Conservation (phyloP, 2,888 invertebrate species). For the Megalurothrips usitatus region DNA sequence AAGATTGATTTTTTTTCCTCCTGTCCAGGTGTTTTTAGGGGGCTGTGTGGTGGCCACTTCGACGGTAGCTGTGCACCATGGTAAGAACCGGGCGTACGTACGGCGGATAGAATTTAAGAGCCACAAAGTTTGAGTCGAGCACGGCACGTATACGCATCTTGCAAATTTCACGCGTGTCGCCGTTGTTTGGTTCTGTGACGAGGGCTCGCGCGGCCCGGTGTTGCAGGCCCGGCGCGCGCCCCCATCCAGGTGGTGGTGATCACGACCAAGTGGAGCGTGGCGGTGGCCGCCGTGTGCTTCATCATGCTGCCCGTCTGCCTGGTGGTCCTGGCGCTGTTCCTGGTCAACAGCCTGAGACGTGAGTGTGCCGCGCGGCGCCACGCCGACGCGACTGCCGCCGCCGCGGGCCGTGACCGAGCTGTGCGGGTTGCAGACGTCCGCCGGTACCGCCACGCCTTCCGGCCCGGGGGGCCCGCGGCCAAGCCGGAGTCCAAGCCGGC, state of each 20-base stretch:
- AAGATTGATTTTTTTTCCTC: background rate
- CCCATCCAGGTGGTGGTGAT: background rate
- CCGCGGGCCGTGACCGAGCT: background rate
- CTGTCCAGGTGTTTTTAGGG: background rate
- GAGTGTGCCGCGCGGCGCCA: background rate
- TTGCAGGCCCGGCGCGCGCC: background rate
- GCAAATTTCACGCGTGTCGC: background rate
- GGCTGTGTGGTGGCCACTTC: background rate
- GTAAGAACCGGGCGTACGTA: background rate
- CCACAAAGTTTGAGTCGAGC: background rate
- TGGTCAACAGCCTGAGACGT: background rate
- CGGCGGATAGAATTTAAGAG: background rate
- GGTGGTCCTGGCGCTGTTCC: background rate
- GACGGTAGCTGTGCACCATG: background rate
- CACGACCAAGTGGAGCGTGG: background rate
- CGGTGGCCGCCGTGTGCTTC: background rate
- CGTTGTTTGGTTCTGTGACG: background rate
- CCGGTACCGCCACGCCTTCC: background rate
- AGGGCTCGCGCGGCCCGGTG: background rate
- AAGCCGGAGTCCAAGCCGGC: background rate
- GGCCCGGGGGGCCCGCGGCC: background rate
- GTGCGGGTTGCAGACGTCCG: background rate
- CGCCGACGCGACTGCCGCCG: too few relatives aligned
- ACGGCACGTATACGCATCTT: background rate
- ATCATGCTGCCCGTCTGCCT: background rate